A percentile compares a stretch with the other conserved stretches of the same genome.
Evolutionary conservation across 1,140 invertebrate species (phyloP).

Genomic region (Protaetia brevitarsis): DNA sequence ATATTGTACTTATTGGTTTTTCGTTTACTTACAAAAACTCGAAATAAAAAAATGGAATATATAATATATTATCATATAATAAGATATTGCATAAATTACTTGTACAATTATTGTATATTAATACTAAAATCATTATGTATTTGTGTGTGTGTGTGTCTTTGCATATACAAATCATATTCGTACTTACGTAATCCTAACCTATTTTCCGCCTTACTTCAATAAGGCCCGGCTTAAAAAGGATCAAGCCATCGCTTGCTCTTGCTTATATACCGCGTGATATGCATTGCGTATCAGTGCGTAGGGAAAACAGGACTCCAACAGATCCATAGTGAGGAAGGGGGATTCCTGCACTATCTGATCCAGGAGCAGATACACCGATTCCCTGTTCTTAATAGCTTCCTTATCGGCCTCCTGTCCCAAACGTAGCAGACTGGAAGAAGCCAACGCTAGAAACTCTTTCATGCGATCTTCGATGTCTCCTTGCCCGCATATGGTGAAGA

Average conservation of each 20-base stretch:
- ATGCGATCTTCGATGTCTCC: slow-evolving; percentile 96
- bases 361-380: slow-evolving; percentile 93
- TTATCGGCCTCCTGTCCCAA: slow-evolving; percentile 94
- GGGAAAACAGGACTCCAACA: slow-evolving; percentile 96
- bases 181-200: too few species aligned
- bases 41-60: too few species aligned
- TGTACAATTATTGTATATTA: too few species aligned
- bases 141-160: too few species aligned
- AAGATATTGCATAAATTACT: too few species aligned
- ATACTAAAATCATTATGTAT: too few species aligned
- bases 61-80: too few species aligned
- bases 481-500: slow-evolving; percentile 93
- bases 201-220: neutral
- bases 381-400: slow-evolving; percentile 88
- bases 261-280: slow-evolving; percentile 92
- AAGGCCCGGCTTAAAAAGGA: slow-evolving; percentile 12
- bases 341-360: slow-evolving; percentile 97
- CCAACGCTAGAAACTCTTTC: slow-evolving; percentile 96
- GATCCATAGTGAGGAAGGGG: slow-evolving; percentile 96
- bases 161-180: too few species aligned
- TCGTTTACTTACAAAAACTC: too few species aligned
- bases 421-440: slow-evolving; percentile 90
- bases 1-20: too few species aligned
- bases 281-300: slow-evolving; percentile 95
- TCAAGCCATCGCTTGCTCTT: slow-evolving; percentile 68